Conservation (phyloP, 2,888 invertebrate genomes). For the Acrobasis repandana region DNA sequence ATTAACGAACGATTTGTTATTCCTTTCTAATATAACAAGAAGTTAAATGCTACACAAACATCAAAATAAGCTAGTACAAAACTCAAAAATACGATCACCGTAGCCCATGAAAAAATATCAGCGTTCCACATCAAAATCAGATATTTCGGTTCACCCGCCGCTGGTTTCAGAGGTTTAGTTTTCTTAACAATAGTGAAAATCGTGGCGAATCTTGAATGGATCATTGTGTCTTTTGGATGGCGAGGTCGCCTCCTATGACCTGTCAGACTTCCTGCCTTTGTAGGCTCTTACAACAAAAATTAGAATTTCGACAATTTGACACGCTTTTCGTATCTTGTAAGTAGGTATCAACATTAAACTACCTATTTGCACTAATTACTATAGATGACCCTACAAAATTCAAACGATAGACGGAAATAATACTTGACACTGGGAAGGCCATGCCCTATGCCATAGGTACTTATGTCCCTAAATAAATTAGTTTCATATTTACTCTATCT, state of each 20-base stretch:
- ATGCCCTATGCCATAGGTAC: no score
- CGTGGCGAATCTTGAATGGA: slow-evolving; percentile 73
- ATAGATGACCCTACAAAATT: no score
- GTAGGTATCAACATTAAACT: background rate
- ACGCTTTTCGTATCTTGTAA: slow-evolving; percentile 14
- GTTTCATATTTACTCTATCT: no score
- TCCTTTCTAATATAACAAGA: no score
- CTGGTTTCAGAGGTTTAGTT: slow-evolving; percentile 15
- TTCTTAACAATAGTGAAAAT: slow-evolving; percentile 58
- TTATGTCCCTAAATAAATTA: no score
- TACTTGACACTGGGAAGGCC: no score
- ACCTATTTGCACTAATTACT: background rate
- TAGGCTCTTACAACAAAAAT: slow-evolving; percentile 36
- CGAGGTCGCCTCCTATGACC: slow-evolving; percentile 44
- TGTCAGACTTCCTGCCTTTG: slow-evolving; percentile 55
- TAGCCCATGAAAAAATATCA: background rate
- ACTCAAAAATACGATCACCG: no score
- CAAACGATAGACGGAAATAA: no score
- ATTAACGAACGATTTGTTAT: no score
- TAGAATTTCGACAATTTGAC: slow-evolving; percentile 31
- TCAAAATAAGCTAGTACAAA: no score
- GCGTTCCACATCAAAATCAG: background rate
- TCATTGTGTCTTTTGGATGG: slow-evolving; percentile 51
- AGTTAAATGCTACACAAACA: no score
- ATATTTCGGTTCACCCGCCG: background rate